Percentiles rank a stretch among this genome's conserved stretches.
These are phyloP conservation scores for Bombus pascuorum DNA, from an alignment of 1,140 invertebrate genomes.

Conservation along the genomic window DNA sequence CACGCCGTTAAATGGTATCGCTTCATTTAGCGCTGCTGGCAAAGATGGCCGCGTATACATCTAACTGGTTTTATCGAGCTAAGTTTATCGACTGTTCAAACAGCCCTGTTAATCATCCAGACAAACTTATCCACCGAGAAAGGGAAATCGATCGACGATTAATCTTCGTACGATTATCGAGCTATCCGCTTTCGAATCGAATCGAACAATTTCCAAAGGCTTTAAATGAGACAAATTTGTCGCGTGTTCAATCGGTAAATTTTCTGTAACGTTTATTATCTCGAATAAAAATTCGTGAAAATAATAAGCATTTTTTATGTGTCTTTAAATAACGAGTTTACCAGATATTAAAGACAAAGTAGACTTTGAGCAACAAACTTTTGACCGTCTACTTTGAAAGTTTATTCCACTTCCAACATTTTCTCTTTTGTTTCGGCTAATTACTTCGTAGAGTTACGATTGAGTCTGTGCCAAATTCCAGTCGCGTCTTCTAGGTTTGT, in stretches of 20 bases:
- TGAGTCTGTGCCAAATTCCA: background rate
- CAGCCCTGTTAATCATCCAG: background rate
- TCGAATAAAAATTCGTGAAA: no score
- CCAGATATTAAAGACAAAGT: background rate
- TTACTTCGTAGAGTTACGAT: background rate
- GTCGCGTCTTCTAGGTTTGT: background rate
- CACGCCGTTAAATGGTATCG: conserved; percentile 27
- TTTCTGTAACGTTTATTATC: no score
- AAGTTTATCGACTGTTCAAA: background rate
- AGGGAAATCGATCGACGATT: background rate
- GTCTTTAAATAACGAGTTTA: background rate
- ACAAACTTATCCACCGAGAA: background rate
- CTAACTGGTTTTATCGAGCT: background rate
- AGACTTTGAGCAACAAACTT: background rate
- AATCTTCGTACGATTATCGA: background rate
- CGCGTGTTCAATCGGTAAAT: no score
- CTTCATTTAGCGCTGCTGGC: conserved; percentile 9
- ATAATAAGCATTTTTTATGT: no score
- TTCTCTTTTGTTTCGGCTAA: background rate
- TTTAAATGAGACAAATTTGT: background rate
- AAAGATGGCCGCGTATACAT: background rate
- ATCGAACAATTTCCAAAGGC: background rate
- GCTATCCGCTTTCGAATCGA: background rate
- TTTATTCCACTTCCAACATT: background rate
- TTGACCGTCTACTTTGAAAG: background rate